These are phyloP conservation scores for Sapayoa aenigma DNA, from an alignment of 2,113 vertebrate genomes.

Conservation along the genomic window DNA sequence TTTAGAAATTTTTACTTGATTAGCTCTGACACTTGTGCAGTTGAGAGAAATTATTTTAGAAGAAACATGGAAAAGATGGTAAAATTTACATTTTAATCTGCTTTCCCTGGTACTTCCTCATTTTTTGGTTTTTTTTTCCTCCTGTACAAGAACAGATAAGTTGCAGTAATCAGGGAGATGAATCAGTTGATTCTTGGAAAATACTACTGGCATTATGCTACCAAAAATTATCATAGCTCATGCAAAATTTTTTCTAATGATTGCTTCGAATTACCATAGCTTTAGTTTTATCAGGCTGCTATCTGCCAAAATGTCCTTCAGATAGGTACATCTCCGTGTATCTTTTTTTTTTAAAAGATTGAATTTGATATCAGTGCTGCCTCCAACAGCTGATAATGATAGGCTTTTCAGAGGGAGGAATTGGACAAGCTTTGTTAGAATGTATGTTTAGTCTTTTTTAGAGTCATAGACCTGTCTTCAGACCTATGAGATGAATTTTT, in stretches of 20 bases:
- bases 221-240: neutral
- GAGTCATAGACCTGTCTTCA: neutral
- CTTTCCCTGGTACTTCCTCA: neutral
- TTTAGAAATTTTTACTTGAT: neutral
- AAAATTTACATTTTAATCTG: neutral
- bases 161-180: neutral
- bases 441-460: neutral
- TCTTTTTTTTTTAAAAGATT: neutral
- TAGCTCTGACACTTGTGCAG: neutral
- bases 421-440: neutral
- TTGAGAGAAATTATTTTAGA: neutral
- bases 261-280: neutral
- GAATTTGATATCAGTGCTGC: neutral
- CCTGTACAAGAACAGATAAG: neutral
- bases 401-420: neutral
- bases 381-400: neutral
- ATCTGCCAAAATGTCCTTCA: neutral
- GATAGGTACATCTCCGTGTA: neutral
- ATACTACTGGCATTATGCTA: neutral
- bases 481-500: neutral
- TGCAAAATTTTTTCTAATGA: neutral
- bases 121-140: neutral
- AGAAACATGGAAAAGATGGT: neutral
- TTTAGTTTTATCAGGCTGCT: neutral
- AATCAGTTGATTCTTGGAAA: neutral